Conservation (phyloP, 2,113 vertebrate genomes). For the Egretta garzetta region DNA sequence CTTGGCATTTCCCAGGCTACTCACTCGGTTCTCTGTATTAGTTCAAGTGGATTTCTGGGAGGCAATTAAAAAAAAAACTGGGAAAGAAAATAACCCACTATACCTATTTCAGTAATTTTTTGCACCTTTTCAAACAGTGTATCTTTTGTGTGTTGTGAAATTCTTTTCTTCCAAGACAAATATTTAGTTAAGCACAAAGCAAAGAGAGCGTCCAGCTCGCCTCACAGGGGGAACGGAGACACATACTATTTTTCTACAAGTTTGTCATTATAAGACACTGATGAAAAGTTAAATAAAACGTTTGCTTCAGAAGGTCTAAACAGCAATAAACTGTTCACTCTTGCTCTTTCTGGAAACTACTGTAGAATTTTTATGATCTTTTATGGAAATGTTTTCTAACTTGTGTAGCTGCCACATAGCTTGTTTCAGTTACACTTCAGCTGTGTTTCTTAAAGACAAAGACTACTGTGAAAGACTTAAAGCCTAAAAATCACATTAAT, state of each 20-base stretch:
- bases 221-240: constrained; percentile 20
- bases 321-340: constrained; percentile 29
- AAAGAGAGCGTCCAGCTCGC: constrained; percentile 40
- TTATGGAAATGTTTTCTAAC: constrained; percentile 58
- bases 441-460: background rate
- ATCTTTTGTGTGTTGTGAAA: constrained; percentile 63
- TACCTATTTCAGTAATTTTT: constrained; percentile 44
- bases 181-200: constrained; percentile 71
- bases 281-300: constrained; percentile 16
- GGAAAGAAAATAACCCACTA: background rate
- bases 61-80: background rate
- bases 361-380: constrained; percentile 46
- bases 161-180: constrained; percentile 70
- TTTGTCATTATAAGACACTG: constrained; percentile 49
- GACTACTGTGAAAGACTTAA: background rate
- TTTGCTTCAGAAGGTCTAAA: constrained; percentile 47
- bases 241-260: constrained; percentile 30
- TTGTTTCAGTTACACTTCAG: constrained; percentile 3
- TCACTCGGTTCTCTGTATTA: background rate
- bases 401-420: constrained; percentile 5
- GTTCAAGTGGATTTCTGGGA: constrained; percentile 7
- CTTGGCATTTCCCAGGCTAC: background rate
- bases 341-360: constrained; percentile 38
- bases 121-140: constrained; percentile 61
- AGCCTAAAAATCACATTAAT: background rate